Base-by-base conservation (phyloP, 2,797 vertebrate species). In the Ceryle rudis region DNA sequence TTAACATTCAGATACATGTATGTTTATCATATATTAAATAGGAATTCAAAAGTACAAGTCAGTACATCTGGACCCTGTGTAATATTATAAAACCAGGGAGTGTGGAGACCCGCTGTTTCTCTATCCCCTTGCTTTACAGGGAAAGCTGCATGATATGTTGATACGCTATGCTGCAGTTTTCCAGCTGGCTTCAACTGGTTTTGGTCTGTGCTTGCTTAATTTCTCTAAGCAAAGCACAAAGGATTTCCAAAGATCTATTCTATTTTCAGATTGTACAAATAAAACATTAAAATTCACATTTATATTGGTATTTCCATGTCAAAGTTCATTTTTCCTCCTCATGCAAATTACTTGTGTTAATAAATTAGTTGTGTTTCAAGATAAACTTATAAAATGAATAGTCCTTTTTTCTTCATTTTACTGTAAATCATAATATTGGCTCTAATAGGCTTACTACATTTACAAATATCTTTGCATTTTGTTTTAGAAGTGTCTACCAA, bases 331-430 rank as follows among this genome's bases (percentile, higher is more conserved):
- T 93, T 89, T 73, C 17, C 11, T 74, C 55, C 26, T 90, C 23
- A 6, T 81, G 62, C 35, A 52, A 80, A 66, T 80, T 74, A 19
- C 31, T 77, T 1, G 1, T 84, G 8, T 65, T 77, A 83, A 52
- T 69, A 72, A 93, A 51, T 90, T 95, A 94, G 28, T 89, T 95
- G 49, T 21, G 9, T 84, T 95, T 97, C 81, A 95, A 92, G 49
- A 69, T 93, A 93, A 96, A 86, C 37, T 75, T 25, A 65, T 77
- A 75, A 79, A 95, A 74, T 31, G 9, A 16, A 49, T 67, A 22
- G 35, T 67, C 16, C n/a, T 25, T 23, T 44, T 64, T 64, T 93
- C 39, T 81, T 33, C n/a, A 75, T 81, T 41, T 9, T 65, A 67
- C 60, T 71, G 28, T 94, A 85, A 96, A 89, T 86, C 89, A 29